Evolutionary conservation across 2,113 vertebrate genomes (phyloP).

Genomic region (Myotis brandtii): DNA sequence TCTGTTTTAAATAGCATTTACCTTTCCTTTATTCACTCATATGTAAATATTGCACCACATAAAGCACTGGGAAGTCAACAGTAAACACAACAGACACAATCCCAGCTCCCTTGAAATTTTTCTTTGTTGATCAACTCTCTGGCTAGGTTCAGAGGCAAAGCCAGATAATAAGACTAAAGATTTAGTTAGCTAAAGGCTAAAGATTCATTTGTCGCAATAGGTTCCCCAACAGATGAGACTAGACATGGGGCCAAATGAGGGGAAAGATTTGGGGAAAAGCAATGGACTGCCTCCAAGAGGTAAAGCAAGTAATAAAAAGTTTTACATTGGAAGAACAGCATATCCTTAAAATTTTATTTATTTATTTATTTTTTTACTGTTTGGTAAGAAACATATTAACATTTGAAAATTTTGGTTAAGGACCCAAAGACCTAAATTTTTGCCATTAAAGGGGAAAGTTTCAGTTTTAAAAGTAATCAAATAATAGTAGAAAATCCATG

Average conservation of each 20-base stretch:
- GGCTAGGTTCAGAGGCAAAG: conserved; percentile 20
- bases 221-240: neutral
- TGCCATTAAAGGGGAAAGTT: neutral
- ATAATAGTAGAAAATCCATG: neutral
- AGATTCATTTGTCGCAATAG: neutral
- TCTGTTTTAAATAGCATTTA: neutral
- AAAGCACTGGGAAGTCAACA: neutral
- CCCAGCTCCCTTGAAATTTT: neutral
- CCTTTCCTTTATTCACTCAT: neutral
- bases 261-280: neutral
- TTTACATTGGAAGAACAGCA: neutral
- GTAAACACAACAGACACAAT: neutral
- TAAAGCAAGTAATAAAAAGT: neutral
- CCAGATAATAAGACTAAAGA: neutral
- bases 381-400: neutral
- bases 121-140: neutral
- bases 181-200: neutral
- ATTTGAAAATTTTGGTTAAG: neutral
- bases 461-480: neutral
- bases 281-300: neutral
- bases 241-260: neutral
- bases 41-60: neutral
- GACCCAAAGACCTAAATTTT: neutral
- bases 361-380: neutral
- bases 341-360: neutral